Percentiles rank a stretch among this genome's conserved stretches.
These are phyloP conservation scores for Cosmia trapezina DNA, from an alignment of 2,888 invertebrate genomes.

Conservation along the genomic window DNA sequence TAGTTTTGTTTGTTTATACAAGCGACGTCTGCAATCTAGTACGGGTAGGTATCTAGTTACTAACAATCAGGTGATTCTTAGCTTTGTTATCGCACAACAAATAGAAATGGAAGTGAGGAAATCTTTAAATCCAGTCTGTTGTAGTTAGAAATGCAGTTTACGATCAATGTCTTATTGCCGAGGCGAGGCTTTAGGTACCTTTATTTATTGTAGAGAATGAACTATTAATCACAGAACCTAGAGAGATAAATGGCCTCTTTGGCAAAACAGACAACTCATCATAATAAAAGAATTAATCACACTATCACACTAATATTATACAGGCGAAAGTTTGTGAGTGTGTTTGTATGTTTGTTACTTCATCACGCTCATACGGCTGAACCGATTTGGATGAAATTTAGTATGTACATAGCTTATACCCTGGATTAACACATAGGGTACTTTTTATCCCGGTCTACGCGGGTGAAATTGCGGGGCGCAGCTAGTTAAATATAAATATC, in stretches of 20 bases:
- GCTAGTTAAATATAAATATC: no score
- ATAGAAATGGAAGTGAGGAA: constrained; percentile 18
- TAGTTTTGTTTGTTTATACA: constrained; percentile 27
- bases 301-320: no score
- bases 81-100: constrained; percentile 4
- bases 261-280: neutral
- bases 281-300: no score
- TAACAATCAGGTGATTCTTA: constrained; percentile 22
- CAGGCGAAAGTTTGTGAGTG: no score
- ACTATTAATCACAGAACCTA: neutral
- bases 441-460: no score
- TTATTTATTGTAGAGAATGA: constrained; percentile 7
- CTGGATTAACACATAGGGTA: no score
- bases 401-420: no score
- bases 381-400: no score
- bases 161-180: constrained; percentile 13
- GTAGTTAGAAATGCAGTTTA: constrained; percentile 20
- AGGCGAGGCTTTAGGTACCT: neutral
- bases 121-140: constrained; percentile 24
- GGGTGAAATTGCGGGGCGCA: no score
- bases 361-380: no score
- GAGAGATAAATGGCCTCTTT: neutral
- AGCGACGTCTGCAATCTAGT: constrained; percentile 7
- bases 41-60: constrained; percentile 40
- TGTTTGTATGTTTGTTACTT: no score